Evolutionary conservation across 2,888 invertebrate genomes (phyloP).

Genomic region (Mechanitis mazaeus): DNA sequence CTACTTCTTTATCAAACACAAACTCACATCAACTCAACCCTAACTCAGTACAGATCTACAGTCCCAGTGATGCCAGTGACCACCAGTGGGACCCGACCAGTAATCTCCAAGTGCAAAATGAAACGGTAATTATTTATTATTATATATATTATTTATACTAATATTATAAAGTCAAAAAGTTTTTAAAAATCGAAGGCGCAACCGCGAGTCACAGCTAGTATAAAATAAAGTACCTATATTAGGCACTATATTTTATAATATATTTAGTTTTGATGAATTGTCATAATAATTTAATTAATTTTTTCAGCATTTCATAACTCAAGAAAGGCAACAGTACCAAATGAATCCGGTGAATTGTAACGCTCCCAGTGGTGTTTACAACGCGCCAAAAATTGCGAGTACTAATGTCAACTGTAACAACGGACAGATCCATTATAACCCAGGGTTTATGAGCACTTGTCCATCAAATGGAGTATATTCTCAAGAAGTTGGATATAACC

Average conservation of each 20-base stretch:
- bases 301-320: constrained; percentile 14
- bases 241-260: background rate
- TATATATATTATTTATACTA: background rate
- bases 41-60: constrained; percentile 22
- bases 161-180: too few relatives aligned
- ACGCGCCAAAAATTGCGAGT: constrained; percentile 9
- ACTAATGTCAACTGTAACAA: constrained; percentile 7
- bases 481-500: constrained; percentile 21
- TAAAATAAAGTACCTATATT: background rate
- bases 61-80: constrained; percentile 31
- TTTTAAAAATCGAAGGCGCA: too few relatives aligned
- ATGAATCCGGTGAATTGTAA: constrained; percentile 13
- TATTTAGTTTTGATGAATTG: background rate
- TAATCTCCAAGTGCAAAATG: constrained; percentile 29
- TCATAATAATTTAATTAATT: background rate
- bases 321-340: constrained; percentile 14
- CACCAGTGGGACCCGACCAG: constrained; percentile 32
- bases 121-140: constrained; percentile 17
- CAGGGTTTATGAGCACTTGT: constrained; percentile 10
- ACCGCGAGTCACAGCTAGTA: too few relatives aligned
- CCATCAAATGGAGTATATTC: constrained; percentile 11
- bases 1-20: constrained; percentile 24
- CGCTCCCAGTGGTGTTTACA: constrained; percentile 15
- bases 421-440: constrained; percentile 14
- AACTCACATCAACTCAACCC: too few relatives aligned